A percentile compares a stretch with the other conserved stretches of the same genome.
Conservation (phyloP, 2,113 vertebrate species). For the Leptocoma aspasia region DNA sequence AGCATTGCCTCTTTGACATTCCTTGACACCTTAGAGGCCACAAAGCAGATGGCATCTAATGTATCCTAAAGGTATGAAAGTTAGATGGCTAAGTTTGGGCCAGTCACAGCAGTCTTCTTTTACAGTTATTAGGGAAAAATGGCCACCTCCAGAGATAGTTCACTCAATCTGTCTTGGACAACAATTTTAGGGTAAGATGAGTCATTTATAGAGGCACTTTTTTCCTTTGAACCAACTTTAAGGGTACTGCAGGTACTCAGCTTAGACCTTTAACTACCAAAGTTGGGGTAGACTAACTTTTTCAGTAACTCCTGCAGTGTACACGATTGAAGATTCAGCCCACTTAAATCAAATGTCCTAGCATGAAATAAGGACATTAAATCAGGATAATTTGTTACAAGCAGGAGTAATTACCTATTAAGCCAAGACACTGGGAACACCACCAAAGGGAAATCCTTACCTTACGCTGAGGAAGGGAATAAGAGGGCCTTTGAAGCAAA, state of each 20-base stretch:
- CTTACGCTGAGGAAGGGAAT: neutral
- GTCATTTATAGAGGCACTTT: neutral
- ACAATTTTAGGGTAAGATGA: neutral
- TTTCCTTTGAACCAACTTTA: neutral
- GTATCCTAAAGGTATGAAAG: neutral
- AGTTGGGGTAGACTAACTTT: neutral
- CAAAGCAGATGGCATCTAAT: neutral
- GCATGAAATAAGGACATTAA: neutral
- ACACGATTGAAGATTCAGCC: neutral
- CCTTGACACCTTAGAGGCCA: neutral
- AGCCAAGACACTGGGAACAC: neutral
- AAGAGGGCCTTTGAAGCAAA: neutral
- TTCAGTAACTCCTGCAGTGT: neutral
- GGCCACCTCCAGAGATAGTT: neutral
- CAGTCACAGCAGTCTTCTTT: neutral
- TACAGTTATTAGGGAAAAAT: neutral
- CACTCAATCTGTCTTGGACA: neutral
- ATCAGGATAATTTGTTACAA: neutral
- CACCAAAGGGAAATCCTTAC: neutral
- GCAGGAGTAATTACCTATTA: neutral
- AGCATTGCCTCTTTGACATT: neutral
- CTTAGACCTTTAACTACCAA: neutral
- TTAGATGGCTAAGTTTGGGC: neutral
- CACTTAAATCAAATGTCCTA: neutral
- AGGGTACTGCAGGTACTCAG: neutral